Base-by-base conservation (phyloP, 2,113 vertebrate species). In the Mungos mungo region DNA sequence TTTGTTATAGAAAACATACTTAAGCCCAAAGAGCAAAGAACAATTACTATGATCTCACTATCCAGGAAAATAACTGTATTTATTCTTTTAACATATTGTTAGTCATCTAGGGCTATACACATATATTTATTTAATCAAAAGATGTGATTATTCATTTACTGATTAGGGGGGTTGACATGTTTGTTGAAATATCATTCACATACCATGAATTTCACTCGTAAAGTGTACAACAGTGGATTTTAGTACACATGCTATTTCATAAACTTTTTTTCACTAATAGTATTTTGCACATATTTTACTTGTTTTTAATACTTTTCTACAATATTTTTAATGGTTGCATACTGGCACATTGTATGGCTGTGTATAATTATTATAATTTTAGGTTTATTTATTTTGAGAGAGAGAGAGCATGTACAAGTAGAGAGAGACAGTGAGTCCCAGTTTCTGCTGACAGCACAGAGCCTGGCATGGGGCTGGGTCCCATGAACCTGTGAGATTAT, bases 1-100 rank as follows among this genome's bases (percentile, higher is more conserved):
- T 83, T 94, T 52, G 5, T 81, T 95, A 16, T 90, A 90, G 45
- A 94, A 57, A 79, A 79, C 18, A 38, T 74, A 41, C 5, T 11
- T 57, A 66, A 74, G 35, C 13, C 35, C 27, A 72, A 76, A 79
- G 12, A 71, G 66, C 60, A 84, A 88, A 15, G 12, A 69, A 92
- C 65, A 69, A 38, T 66, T 72, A 84, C 38, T 84, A 0, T 74
- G 2, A 63, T 84, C 47, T 27, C 2, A 88, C 21, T 74, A 60
- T 15, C 16, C 29, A 72, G 31, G 93, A 90, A 33, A 90, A 33
- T 90, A 96, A 68, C 35, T 95, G 15, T 5, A 41, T 45, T 77
- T 85, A 68, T 71, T 88, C 81, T 94, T 86, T 63, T 79, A 77
- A 94, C 35, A 57, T 95, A 83, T 96, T 83, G 69, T 71, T 8